A percentile compares a stretch with the other conserved stretches of the same genome.
Conservation (phyloP, 1,140 invertebrate genomes). For the Drosophila varians region DNA sequence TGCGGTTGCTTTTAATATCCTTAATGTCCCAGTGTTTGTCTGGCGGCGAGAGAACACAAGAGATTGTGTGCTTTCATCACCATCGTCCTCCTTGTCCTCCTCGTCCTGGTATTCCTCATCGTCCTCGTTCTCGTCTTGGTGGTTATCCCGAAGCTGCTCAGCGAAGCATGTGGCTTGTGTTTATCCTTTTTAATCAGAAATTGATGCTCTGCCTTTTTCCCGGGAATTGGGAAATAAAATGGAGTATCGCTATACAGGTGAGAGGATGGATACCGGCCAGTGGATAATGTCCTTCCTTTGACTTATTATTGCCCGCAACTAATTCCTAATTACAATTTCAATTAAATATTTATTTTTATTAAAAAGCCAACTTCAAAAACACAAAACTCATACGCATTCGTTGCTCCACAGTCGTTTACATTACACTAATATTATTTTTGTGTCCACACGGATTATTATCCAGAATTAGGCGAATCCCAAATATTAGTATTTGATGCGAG, state of each 20-base stretch:
- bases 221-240: neutral
- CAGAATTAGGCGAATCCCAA: neutral
- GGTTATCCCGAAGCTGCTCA: constrained; percentile 27
- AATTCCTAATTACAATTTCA: constrained; percentile 78
- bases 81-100: neutral
- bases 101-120: neutral
- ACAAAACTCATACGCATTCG: constrained; percentile 47
- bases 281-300: neutral
- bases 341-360: constrained; percentile 82
- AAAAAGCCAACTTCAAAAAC: constrained; percentile 78
- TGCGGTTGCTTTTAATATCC: constrained; percentile 48
- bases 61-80: constrained; percentile 6
- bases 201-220: constrained; percentile 50
- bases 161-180: constrained; percentile 20
- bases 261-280: neutral
- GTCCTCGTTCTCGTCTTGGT: neutral
- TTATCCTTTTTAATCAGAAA: constrained; percentile 69
- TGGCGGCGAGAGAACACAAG: neutral
- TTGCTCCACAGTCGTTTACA: too few relatives aligned
- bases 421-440: neutral
- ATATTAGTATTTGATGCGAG: neutral
- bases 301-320: constrained; percentile 62
- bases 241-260: neutral
- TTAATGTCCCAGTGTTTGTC: constrained; percentile 38
- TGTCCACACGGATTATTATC: neutral